Percentiles rank a stretch among this genome's conserved stretches.
phyloP scores from a whole-genome alignment of 2,888 invertebrate species.

The Agriopis leucophaearia region DNA sequence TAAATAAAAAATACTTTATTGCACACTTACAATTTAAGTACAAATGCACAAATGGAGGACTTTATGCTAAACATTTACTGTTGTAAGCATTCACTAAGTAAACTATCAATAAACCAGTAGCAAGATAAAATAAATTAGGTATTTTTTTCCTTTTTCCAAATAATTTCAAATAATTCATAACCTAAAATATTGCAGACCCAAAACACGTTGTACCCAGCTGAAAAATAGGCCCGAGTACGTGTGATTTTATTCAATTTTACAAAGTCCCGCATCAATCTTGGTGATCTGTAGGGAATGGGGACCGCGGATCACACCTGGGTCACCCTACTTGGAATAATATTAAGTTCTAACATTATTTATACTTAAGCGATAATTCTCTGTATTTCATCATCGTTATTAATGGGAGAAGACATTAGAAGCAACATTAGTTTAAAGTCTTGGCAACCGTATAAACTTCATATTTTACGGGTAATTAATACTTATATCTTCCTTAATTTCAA shows the following conservation, averaged over 20 bases:
- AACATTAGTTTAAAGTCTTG: background rate
- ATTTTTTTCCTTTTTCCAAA: background rate
- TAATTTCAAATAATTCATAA: background rate
- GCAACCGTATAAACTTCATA: constrained; percentile 5
- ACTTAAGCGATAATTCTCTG: constrained; percentile 31
- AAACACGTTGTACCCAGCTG: constrained; percentile 15
- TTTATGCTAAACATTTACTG: too few species aligned
- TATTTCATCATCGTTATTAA: constrained; percentile 22
- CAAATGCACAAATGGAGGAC: too few species aligned
- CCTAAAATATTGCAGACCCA: constrained; percentile 1
- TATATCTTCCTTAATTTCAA: too few species aligned
- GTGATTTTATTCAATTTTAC: constrained; percentile 38
- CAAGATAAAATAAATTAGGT: too few species aligned
- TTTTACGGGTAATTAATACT: background rate
- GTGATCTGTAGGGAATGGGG: constrained; percentile 43
- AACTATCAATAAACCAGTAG: too few species aligned
- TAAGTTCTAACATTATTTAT: constrained; percentile 37
- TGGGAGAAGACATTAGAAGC: constrained; percentile 11
- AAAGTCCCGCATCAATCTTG: constrained; percentile 45
- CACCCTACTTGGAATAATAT: constrained; percentile 36
- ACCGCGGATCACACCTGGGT: constrained; percentile 42
- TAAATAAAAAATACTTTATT: too few species aligned
- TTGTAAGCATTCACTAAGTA: too few species aligned
- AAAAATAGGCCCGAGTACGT: constrained; percentile 24
- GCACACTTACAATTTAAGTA: too few species aligned